Base-by-base conservation (phyloP, 1,140 invertebrate species). In the Pararge aegeria region DNA sequence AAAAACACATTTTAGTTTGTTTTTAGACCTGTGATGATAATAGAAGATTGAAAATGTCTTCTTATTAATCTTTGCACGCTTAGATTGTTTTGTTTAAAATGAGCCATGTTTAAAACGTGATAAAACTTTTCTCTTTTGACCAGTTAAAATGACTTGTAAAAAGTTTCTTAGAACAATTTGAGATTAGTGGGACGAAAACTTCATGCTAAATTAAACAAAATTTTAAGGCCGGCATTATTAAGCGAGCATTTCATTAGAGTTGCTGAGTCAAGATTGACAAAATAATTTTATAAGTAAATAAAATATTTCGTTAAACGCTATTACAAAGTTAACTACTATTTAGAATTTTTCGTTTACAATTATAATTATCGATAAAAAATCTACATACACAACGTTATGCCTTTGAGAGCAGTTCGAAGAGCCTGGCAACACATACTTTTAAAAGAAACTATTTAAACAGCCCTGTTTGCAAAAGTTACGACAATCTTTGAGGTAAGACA, bases 141-240 rank as follows among this genome's bases (percentile, higher is more conserved):
- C 48, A 34, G 12, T 29, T 57, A 20, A 21, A 21, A 29, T 42
- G 18, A 51, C 21, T 51, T 44, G 21, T 29, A 16, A 46, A 46
- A 58, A 59, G 34, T 59, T 44, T 59, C 24, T 13, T 42, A 51
- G 51, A 55, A 57, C 44, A 49, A 55, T 54, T 61, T 54, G 44
- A 54, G 42, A 61, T 61, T 48, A 27, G 29, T 46, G n/a, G 21
- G 46, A 50, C 15, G 29, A 24, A 37, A 20, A 9, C 42, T 24
- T 54, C 27, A 48, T 54, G 42, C 30, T 54, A 38, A 61, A 61
- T 55, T 61, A 55, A 59, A 40, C 58, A 61, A 30, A 10, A 7
- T 37, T 49, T 24, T 54, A 34, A 53, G 50, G 34, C 46, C 13
- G 21, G 15, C 19, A 20, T 53, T 59, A 44, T 46, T 52, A 34